phyloP scores from a whole-genome alignment of 2,888 invertebrate genomes.

The Eristalis pertinax region DNA sequence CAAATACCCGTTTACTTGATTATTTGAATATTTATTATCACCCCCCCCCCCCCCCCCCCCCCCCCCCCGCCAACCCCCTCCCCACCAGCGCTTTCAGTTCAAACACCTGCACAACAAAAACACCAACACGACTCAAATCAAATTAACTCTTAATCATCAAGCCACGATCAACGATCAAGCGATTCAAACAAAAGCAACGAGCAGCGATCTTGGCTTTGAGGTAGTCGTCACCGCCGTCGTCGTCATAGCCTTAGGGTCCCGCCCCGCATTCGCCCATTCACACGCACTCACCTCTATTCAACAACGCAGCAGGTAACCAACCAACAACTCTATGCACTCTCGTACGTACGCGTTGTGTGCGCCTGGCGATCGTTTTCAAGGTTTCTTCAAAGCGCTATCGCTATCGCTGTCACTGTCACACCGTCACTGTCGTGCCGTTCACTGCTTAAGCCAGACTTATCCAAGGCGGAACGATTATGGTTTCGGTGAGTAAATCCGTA shows the following conservation, averaged over 20 bases:
- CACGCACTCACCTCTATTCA: conserved; percentile 31
- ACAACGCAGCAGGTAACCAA: conserved; percentile 3
- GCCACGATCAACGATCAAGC: conserved; percentile 41
- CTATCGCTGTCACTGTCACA: neutral
- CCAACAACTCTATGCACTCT: conserved; percentile 19
- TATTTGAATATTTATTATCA: conserved; percentile 29
- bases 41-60: neutral
- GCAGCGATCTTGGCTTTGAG: conserved; percentile 53
- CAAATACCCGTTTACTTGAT: conserved; percentile 18
- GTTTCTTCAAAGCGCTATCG: conserved; percentile 19
- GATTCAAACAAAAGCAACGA: neutral
- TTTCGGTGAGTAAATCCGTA: conserved; percentile 36
- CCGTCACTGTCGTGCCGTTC: neutral
- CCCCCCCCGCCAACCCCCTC: too few species aligned
- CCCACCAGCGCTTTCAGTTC: neutral
- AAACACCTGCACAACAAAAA: conserved; percentile 42
- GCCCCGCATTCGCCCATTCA: conserved; percentile 23
- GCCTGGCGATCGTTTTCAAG: conserved; percentile 36
- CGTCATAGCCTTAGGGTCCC: conserved; percentile 14
- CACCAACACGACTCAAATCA: conserved; percentile 25
- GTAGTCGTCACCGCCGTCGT: conserved; percentile 16
- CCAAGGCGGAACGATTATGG: conserved; percentile 36
- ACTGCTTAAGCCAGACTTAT: conserved; percentile 9
- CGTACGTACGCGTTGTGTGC: neutral
- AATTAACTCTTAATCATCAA: conserved; percentile 44